These are phyloP conservation scores for Rhinogobio ventralis DNA, from an alignment of 2,797 vertebrate genomes.

Conservation along the genomic window DNA sequence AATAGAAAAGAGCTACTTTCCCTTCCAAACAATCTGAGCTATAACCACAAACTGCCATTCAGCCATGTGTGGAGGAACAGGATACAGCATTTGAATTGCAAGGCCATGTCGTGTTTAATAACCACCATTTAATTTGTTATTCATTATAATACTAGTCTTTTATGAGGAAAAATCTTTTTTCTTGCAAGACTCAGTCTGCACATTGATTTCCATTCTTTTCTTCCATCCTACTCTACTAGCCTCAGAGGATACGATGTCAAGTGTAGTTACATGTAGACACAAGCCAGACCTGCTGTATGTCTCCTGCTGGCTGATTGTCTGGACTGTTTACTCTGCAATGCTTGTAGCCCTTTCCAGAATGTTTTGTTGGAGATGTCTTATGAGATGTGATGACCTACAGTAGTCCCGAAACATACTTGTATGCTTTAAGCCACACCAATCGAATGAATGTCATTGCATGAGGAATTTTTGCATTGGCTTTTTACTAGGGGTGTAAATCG, in stretches of 20 bases:
- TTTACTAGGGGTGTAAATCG: neutral
- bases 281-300: neutral
- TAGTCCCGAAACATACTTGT: neutral
- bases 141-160: neutral
- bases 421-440: neutral
- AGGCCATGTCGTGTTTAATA: neutral
- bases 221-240: neutral
- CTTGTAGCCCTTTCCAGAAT: neutral
- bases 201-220: neutral
- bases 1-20: slow-evolving; percentile 44
- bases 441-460: neutral
- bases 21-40: slow-evolving; percentile 27
- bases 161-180: neutral
- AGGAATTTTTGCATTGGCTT: neutral
- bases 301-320: neutral
- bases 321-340: neutral
- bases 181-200: neutral
- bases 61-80: neutral
- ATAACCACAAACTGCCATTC: neutral
- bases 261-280: neutral
- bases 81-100: slow-evolving; percentile 14
- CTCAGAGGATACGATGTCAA: neutral
- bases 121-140: neutral
- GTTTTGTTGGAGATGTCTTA: neutral
- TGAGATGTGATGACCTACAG: slow-evolving; percentile 17